phyloP scores from a whole-genome alignment of 2,113 vertebrate species.

The Prochilodus magdalenae region DNA sequence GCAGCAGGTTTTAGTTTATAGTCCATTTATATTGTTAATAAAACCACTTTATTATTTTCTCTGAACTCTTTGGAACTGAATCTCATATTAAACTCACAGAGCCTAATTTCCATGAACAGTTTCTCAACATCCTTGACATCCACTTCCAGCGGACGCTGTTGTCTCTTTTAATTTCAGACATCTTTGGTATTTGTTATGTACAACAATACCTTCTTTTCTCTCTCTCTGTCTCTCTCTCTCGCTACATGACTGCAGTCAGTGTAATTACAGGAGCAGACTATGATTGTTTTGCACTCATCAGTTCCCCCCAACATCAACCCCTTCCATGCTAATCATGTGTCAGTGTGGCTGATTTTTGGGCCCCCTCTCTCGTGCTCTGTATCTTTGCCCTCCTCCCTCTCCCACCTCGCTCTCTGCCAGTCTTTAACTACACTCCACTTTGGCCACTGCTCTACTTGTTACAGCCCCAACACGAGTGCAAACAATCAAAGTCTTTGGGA shows the following conservation, averaged over 20 bases:
- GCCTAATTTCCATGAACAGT: not conserved
- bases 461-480: conserved; percentile 92
- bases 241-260: not conserved
- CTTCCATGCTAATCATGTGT: conserved; percentile 34
- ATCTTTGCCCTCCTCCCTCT: conserved; percentile 36
- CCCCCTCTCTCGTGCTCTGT: not conserved
- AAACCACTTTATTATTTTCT: not conserved
- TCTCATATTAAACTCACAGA: not conserved
- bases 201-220: not conserved
- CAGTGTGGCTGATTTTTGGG: conserved; percentile 3
- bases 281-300: conserved; percentile 38
- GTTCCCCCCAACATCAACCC: conserved; percentile 14
- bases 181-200: not conserved
- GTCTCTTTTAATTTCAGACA: not conserved
- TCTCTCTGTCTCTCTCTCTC: too few species aligned
- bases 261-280: conserved; percentile 30
- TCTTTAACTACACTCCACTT: conserved; percentile 94
- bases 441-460: conserved; percentile 93
- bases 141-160: not conserved
- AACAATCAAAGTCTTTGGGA: conserved; percentile 98
- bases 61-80: not conserved
- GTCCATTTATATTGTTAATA: conserved; percentile 9
- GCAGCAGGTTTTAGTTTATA: conserved; percentile 7
- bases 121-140: not conserved
- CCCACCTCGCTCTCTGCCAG: conserved; percentile 72